Evolutionary conservation across 2,797 vertebrate species (phyloP).

Genomic region (Danio choprae): DNA sequence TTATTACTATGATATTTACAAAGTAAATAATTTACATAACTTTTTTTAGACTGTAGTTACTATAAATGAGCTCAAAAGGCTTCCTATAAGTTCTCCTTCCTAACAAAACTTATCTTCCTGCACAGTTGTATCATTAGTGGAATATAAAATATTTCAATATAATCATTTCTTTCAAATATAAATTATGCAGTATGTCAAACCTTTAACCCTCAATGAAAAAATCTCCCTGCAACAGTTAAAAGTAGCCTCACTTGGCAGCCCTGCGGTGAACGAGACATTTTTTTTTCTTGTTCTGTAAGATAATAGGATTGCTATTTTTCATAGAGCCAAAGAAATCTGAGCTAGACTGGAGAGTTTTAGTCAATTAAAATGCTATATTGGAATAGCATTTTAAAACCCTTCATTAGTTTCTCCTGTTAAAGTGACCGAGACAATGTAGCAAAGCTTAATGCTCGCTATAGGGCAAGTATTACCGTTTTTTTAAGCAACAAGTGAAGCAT

Average conservation of each 20-base stretch:
- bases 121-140: not conserved
- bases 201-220: not conserved
- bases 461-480: slow-evolving; percentile 26
- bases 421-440: not conserved
- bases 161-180: not conserved
- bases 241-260: not conserved
- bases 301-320: not conserved
- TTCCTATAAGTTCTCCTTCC: not conserved
- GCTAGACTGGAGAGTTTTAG: not conserved
- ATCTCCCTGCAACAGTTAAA: not conserved
- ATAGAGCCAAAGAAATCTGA: not conserved
- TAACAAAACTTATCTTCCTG: not conserved
- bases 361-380: slow-evolving; percentile 19
- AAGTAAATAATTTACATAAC: too few relatives aligned
- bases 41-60: not conserved
- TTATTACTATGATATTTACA: too few relatives aligned
- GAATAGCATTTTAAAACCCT: slow-evolving; percentile 9
- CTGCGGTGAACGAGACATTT: not conserved
- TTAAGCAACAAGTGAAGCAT: slow-evolving; percentile 43
- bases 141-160: not conserved
- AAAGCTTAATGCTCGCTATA: slow-evolving; percentile 35
- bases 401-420: slow-evolving; percentile 12
- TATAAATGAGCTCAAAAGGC: not conserved
- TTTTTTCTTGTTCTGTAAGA: not conserved
- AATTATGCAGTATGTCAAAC: not conserved